A percentile compares a stretch with the other conserved stretches of the same genome.
These are phyloP conservation scores for Cairina moschata DNA, from an alignment of 2,113 vertebrate species.

Conservation along the genomic window DNA sequence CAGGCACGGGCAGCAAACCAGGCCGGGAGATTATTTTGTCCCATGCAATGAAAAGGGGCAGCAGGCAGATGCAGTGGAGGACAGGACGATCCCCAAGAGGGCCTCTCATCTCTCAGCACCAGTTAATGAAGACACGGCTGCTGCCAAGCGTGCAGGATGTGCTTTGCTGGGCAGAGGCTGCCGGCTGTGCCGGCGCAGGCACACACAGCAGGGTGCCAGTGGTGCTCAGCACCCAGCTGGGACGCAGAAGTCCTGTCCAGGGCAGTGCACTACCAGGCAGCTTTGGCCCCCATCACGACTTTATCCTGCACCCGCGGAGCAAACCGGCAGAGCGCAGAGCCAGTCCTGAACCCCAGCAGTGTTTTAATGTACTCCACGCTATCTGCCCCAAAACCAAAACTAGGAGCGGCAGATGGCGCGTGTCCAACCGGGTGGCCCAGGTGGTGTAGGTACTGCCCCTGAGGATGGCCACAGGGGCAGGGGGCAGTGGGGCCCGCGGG, in stretches of 20 bases:
- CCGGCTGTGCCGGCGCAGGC: not conserved
- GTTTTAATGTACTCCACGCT: conserved; percentile 3
- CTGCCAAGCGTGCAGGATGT: not conserved
- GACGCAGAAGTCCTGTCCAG: not conserved
- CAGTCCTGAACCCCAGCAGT: not conserved
- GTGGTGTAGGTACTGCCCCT: not conserved
- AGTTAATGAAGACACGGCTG: not conserved
- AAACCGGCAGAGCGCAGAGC: not conserved
- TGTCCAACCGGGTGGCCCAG: not conserved
- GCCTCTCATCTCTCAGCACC: conserved; percentile 30
- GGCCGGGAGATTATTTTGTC: accelerated
- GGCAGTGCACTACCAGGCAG: not conserved
- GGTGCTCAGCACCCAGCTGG: not conserved
- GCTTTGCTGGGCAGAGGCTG: not conserved
- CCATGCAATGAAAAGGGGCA: not conserved
- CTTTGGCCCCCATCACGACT: not conserved
- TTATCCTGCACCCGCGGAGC: not conserved
- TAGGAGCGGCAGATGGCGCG: not conserved
- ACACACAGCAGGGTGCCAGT: not conserved
- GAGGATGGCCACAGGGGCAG: not conserved
- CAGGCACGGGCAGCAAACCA: not conserved
- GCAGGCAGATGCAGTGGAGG: not conserved
- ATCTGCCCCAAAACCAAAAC: not conserved
- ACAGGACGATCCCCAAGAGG: not conserved
- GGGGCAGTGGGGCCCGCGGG: not conserved